Evolutionary conservation across 1,140 invertebrate genomes (phyloP).

Genomic region (Aphelenchoides avenae): DNA sequence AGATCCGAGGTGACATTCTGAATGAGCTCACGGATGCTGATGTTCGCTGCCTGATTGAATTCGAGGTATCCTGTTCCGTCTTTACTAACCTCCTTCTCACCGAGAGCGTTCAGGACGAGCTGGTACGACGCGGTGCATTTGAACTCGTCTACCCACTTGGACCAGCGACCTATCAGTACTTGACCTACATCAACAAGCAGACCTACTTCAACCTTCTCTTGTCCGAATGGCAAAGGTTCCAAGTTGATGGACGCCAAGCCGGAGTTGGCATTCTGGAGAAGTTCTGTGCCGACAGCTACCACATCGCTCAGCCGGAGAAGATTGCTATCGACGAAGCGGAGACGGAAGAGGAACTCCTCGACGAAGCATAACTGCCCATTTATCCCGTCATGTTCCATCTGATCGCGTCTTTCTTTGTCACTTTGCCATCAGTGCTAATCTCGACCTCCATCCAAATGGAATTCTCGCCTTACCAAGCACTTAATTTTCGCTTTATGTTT

Average conservation of each 20-base stretch:
- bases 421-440: neutral
- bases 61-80: too few relatives aligned
- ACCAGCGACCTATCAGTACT: conserved; percentile 75
- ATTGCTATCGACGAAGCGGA: neutral
- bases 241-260: neutral
- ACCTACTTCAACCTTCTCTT: conserved; percentile 88
- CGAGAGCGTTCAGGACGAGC: conserved; percentile 69
- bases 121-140: conserved; percentile 78
- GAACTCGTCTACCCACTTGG: conserved; percentile 83
- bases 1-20: conserved; percentile 67
- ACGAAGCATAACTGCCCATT: too few relatives aligned
- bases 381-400: neutral
- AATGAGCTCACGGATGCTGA: conserved; percentile 74
- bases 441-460: conserved; percentile 1
- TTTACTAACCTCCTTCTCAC: neutral
- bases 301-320: conserved; percentile 18
- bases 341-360: conserved; percentile 3
- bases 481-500: neutral
- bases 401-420: neutral
- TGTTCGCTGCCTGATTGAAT: too few relatives aligned
- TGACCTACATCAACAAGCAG: conserved; percentile 75
- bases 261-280: conserved; percentile 12
- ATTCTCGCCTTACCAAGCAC: neutral
- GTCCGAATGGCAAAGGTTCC: conserved; percentile 64
- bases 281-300: neutral